A percentile compares a stretch with the other conserved stretches of the same genome.
Conservation (phyloP, 2,888 invertebrate genomes). For the Embidobia sp. region DNA sequence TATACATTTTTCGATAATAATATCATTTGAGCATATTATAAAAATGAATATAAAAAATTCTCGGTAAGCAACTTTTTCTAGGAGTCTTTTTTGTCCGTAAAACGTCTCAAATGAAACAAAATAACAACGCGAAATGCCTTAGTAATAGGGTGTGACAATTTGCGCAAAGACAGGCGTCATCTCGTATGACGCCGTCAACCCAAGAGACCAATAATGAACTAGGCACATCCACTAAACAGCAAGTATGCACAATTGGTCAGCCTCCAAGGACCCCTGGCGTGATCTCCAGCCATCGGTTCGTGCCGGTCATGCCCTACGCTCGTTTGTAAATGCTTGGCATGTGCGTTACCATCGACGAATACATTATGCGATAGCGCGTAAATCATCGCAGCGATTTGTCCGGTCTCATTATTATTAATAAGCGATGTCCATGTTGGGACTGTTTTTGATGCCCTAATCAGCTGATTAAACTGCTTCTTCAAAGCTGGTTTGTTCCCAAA, state of each 20-base stretch:
- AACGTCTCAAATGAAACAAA: background rate
- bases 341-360: conserved; percentile 16
- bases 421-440: conserved; percentile 4
- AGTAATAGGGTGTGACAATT: background rate
- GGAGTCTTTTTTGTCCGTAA: background rate
- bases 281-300: conserved; percentile 10
- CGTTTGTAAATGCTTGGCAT: conserved; percentile 30
- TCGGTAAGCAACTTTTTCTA: no score
- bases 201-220: conserved; percentile 75
- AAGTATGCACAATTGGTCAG: conserved; percentile 65
- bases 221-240: conserved; percentile 72
- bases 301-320: conserved; percentile 33
- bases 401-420: conserved; percentile 19
- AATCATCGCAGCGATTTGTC: conserved; percentile 11
- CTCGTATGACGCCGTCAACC: conserved; percentile 50
- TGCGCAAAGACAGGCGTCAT: conserved; percentile 17
- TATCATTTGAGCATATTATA: no score
- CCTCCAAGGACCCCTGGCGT: conserved; percentile 37
- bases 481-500: background rate
- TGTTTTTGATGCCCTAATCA: conserved; percentile 14
- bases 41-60: no score
- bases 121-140: background rate
- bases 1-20: no score
- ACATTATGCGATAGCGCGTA: conserved; percentile 23
- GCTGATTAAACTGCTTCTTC: background rate